Evolutionary conservation across 2,797 vertebrate species (phyloP).

Genomic region (Antennarius maculatus): DNA sequence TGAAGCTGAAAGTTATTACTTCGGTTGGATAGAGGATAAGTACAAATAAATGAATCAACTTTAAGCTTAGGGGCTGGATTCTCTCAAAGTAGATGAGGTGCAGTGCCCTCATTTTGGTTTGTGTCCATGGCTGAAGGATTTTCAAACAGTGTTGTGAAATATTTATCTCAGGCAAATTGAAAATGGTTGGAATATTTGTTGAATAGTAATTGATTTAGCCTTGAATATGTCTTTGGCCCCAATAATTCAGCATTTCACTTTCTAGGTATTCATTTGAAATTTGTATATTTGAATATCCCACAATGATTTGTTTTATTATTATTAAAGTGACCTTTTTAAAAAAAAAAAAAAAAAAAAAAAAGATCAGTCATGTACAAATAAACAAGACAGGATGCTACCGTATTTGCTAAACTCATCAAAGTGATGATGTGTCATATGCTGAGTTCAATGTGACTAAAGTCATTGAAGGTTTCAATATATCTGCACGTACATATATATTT

Average conservation of each 20-base stretch:
- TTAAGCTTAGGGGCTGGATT: slow-evolving; percentile 6
- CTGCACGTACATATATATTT: too few relatives aligned
- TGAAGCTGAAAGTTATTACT: slow-evolving; percentile 34
- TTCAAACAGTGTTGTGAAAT: neutral
- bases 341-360: too few relatives aligned
- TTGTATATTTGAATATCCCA: neutral
- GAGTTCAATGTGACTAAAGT: too few relatives aligned
- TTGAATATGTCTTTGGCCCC: neutral
- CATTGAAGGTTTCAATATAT: too few relatives aligned
- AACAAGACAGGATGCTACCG: too few relatives aligned
- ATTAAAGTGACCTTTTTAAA: too few relatives aligned
- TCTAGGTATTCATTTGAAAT: neutral
- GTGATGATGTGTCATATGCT: too few relatives aligned
- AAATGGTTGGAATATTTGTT: neutral
- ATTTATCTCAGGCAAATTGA: neutral
- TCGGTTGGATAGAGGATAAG: slow-evolving; percentile 20
- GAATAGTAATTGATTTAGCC: neutral
- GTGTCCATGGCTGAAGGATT: neutral
- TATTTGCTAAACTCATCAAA: too few relatives aligned
- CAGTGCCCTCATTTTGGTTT: neutral
- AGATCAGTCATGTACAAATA: too few relatives aligned
- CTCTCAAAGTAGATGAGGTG: slow-evolving; percentile 5
- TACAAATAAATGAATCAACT: slow-evolving; percentile 28
- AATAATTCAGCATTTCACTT: neutral
- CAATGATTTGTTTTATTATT: too few relatives aligned